These are phyloP conservation scores for Stegastes partitus DNA, from an alignment of 2,113 vertebrate genomes.

Conservation along the genomic window DNA sequence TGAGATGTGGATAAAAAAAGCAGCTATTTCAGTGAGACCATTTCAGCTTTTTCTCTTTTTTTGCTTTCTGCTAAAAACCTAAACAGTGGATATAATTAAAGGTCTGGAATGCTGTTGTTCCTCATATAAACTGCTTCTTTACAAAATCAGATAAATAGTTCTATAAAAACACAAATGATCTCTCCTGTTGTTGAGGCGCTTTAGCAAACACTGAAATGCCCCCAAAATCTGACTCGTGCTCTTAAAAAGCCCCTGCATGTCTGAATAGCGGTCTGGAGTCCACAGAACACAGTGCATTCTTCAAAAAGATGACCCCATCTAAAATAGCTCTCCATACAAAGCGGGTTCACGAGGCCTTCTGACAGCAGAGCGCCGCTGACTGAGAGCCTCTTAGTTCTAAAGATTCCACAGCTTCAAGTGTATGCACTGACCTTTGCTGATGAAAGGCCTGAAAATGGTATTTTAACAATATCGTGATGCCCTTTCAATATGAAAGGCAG, in stretches of 20 bases:
- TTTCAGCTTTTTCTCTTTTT: too few species aligned
- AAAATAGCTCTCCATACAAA: constrained; percentile 76
- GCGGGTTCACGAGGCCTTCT: constrained; percentile 68
- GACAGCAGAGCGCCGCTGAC: constrained; percentile 67
- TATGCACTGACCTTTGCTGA: constrained; percentile 86
- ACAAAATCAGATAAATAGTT: too few species aligned
- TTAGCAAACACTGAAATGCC: constrained; percentile 27
- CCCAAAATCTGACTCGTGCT: constrained; percentile 30
- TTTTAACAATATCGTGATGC: constrained; percentile 86
- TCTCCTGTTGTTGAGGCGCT: neutral
- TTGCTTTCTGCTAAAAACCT: too few species aligned
- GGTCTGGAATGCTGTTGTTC: too few species aligned
- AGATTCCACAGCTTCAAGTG: constrained; percentile 81
- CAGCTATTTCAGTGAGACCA: too few species aligned
- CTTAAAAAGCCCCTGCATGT: constrained; percentile 29
- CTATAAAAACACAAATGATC: neutral
- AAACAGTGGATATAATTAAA: too few species aligned
- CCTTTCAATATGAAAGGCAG: constrained; percentile 87
- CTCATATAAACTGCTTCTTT: too few species aligned
- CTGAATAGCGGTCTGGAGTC: constrained; percentile 61
- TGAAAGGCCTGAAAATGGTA: constrained; percentile 84
- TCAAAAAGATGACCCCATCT: constrained; percentile 75
- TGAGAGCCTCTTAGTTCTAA: constrained; percentile 76
- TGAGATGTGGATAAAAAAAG: too few species aligned
- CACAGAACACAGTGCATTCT: constrained; percentile 50